Conservation (phyloP, 2,113 vertebrate species). For the Phalacrocorax brasilianus region DNA sequence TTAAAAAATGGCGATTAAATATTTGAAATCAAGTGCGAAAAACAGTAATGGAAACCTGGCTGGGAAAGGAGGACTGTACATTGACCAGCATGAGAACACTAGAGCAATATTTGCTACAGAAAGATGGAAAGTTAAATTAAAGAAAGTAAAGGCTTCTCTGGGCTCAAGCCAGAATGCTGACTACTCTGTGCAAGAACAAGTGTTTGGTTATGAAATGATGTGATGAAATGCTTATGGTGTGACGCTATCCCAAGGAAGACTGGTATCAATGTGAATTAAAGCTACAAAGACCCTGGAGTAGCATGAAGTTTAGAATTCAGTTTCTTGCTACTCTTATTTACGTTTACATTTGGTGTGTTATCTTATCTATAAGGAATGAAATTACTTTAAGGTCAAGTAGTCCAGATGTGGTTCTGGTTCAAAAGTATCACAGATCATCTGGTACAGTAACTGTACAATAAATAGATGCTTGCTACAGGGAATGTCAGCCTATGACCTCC, state of each 20-base stretch:
- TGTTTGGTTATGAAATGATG: neutral
- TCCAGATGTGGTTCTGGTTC: neutral
- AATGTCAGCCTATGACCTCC: neutral
- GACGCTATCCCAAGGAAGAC: neutral
- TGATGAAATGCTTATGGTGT: neutral
- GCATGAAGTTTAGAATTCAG: neutral
- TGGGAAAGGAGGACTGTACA: neutral
- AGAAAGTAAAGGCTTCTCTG: neutral
- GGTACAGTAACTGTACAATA: neutral
- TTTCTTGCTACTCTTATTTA: neutral
- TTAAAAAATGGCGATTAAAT: neutral
- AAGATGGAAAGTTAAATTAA: neutral
- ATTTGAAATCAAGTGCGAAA: neutral
- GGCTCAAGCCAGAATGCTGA: neutral
- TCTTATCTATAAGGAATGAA: neutral
- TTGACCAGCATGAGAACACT: rapidly evolving
- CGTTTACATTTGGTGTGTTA: neutral
- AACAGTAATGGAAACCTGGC: neutral
- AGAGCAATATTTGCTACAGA: neutral
- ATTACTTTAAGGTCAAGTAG: neutral
- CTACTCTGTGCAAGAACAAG: neutral
- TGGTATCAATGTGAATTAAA: neutral
- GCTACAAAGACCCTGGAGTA: neutral
- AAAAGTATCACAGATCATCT: neutral
- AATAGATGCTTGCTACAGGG: neutral